Evolutionary conservation across 1,140 invertebrate genomes (phyloP).

Genomic region (Chironomus tepperi): DNA sequence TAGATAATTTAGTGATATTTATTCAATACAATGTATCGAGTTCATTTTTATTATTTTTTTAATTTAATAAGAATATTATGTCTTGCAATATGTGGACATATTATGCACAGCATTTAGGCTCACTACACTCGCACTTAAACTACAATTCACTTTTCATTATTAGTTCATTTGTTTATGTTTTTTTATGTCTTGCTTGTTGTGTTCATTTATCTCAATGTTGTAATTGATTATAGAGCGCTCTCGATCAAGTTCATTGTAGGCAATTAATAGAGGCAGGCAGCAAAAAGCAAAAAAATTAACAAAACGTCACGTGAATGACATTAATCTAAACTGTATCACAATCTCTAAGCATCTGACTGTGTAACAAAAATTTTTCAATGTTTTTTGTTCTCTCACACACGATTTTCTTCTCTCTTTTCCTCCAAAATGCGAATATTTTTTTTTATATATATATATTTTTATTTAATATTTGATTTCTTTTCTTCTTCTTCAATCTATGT

Average conservation of each 20-base stretch:
- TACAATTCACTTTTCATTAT: neutral
- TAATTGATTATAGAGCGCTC: neutral
- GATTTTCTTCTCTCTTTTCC: neutral
- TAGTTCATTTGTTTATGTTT: neutral
- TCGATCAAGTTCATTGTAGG: neutral
- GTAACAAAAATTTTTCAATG: neutral
- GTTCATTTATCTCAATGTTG: neutral
- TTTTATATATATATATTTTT: neutral
- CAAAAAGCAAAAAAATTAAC: neutral
- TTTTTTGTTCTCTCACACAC: neutral
- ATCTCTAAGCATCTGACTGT: neutral
- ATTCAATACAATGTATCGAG: too few species aligned
- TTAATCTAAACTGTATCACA: conserved; percentile 16
- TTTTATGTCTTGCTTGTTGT: neutral
- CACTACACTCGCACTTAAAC: neutral
- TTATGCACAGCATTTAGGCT: too few species aligned
- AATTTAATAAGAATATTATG: too few species aligned
- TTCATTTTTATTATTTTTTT: too few species aligned
- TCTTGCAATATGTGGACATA: too few species aligned
- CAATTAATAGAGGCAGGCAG: conserved; percentile 17
- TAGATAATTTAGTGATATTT: too few species aligned
- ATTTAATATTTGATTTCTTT: neutral
- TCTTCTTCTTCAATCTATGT: neutral
- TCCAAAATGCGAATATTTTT: neutral
- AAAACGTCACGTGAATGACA: conserved; percentile 17